Conservation (phyloP, 2,888 invertebrate species). For the Baccha elongata region DNA sequence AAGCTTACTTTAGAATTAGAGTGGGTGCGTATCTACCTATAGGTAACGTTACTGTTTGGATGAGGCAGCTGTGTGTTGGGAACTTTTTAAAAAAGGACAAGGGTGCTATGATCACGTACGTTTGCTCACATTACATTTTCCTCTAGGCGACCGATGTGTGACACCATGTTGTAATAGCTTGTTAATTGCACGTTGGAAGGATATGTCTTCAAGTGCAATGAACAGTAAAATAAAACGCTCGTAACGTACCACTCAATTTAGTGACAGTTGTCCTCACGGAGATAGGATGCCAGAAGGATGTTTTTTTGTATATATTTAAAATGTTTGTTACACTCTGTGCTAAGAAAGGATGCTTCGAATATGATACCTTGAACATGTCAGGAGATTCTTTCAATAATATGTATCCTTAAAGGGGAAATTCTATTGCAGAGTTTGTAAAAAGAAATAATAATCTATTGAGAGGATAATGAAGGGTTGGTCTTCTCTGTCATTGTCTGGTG, state of each 20-base stretch:
- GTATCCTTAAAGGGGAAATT: too few relatives aligned
- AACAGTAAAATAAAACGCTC: slow-evolving; percentile 36
- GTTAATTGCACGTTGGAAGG: slow-evolving; percentile 61
- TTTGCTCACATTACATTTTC: slow-evolving; percentile 46
- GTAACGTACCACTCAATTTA: slow-evolving; percentile 56
- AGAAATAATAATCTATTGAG: too few relatives aligned
- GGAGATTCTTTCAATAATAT: too few relatives aligned
- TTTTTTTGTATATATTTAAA: background rate
- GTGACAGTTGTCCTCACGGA: slow-evolving; percentile 23
- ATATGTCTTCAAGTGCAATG: slow-evolving; percentile 35
- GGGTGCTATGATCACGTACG: slow-evolving; percentile 58
- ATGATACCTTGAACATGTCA: too few relatives aligned
- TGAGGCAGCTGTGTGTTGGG: background rate
- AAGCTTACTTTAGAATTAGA: slow-evolving; percentile 12
- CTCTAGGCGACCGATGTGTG: slow-evolving; percentile 43
- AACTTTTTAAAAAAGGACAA: slow-evolving; percentile 48
- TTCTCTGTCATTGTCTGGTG: too few relatives aligned
- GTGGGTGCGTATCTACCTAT: slow-evolving; percentile 41
- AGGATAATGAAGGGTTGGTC: too few relatives aligned
- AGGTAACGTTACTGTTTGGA: too few relatives aligned
- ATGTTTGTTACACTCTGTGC: too few relatives aligned
- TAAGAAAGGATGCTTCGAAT: too few relatives aligned
- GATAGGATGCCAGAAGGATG: background rate
- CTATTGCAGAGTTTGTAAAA: too few relatives aligned
- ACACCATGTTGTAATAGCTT: slow-evolving; percentile 66